Percentiles rank a stretch among this genome's conserved stretches.
phyloP scores from a whole-genome alignment of 2,888 invertebrate genomes.

The Cryptosula pallasiana region DNA sequence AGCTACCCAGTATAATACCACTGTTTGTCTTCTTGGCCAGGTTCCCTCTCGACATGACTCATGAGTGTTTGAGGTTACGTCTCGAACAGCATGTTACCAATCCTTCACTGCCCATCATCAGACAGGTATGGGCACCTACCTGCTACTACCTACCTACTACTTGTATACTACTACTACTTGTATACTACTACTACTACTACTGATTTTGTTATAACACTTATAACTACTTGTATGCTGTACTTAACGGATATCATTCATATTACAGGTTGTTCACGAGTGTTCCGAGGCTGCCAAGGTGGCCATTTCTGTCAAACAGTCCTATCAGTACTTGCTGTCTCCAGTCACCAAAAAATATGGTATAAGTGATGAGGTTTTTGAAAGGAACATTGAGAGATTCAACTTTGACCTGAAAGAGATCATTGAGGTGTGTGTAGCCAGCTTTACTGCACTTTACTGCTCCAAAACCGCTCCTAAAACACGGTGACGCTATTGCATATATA shows the following conservation, averaged over 20 bases:
- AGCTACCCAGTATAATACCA: constrained; percentile 75
- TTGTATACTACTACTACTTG: too few species aligned
- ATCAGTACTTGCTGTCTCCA: constrained; percentile 50
- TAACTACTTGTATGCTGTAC: too few species aligned
- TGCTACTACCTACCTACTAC: too few species aligned
- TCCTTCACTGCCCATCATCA: constrained; percentile 78
- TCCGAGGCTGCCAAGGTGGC: constrained; percentile 83
- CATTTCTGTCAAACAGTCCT: constrained; percentile 73
- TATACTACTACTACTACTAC: too few species aligned
- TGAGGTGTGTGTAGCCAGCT: too few species aligned
- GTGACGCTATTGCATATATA: too few species aligned
- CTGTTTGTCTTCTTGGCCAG: constrained; percentile 79
- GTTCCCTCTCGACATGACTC: constrained; percentile 82
- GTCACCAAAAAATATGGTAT: constrained; percentile 43
- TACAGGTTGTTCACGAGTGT: constrained; percentile 75
- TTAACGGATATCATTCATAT: too few species aligned
- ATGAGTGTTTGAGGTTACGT: constrained; percentile 80
- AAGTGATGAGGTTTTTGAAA: constrained; percentile 37
- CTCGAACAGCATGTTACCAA: constrained; percentile 62
- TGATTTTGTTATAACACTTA: too few species aligned
- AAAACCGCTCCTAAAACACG: too few species aligned
- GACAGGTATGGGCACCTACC: constrained; percentile 72
- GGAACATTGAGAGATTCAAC: constrained; percentile 64
- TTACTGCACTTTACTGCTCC: too few species aligned
- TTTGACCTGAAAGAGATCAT: constrained; percentile 69